Conservation (phyloP, 2,888 invertebrate genomes). For the Phyto melanocephala region DNA sequence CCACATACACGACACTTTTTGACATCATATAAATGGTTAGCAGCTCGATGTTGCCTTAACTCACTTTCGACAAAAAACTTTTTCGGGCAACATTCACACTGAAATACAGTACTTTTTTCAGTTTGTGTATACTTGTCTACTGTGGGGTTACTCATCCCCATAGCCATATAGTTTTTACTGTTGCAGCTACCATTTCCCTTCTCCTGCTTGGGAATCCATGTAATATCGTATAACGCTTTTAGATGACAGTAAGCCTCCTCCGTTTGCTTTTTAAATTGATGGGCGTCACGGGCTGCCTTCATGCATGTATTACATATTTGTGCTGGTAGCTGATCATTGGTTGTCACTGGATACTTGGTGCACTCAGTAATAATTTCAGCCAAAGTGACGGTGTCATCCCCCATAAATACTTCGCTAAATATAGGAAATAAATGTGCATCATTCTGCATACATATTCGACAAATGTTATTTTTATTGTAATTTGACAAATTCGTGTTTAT, state of each 20-base stretch:
- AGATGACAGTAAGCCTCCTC: constrained; percentile 75
- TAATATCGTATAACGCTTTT: constrained; percentile 69
- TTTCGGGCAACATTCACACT: constrained; percentile 76
- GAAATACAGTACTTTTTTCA: constrained; percentile 72
- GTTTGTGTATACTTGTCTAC: constrained; percentile 73
- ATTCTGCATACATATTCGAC: constrained; percentile 75
- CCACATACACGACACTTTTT: constrained; percentile 78
- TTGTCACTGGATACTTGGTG: constrained; percentile 77
- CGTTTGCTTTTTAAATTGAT: constrained; percentile 75
- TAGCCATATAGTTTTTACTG: not conserved
- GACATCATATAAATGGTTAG: constrained; percentile 67
- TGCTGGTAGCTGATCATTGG: constrained; percentile 77
- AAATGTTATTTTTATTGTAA: constrained; percentile 65
- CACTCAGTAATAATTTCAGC: constrained; percentile 75
- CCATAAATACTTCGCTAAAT: constrained; percentile 71
- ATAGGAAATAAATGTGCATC: constrained; percentile 71
- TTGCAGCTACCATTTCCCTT: not conserved
- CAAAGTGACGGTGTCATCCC: constrained; percentile 69
- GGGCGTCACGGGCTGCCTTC: constrained; percentile 73
- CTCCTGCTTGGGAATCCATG: constrained; percentile 61
- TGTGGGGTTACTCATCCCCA: constrained; percentile 24
- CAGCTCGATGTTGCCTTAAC: constrained; percentile 71
- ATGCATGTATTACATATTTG: constrained; percentile 76
- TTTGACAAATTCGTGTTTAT: not conserved
- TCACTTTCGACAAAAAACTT: constrained; percentile 71